phyloP scores from a whole-genome alignment of 2,113 vertebrate species.

The Lampris incognitus region DNA sequence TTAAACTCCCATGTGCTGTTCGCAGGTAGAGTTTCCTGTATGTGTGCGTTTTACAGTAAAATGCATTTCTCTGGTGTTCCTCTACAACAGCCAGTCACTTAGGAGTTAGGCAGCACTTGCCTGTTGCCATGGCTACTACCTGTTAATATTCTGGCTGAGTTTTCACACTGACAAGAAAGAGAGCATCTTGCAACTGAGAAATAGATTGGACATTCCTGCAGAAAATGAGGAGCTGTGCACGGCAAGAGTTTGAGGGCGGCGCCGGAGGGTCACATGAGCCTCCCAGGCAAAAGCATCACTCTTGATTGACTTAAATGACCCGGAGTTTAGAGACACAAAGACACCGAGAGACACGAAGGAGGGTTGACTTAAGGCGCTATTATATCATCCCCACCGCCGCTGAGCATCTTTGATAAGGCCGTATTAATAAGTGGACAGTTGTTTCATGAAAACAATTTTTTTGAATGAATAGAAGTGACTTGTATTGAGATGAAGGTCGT shows the following conservation, averaged over 20 bases:
- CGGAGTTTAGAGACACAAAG: too few species aligned
- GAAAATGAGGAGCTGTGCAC: slow-evolving; percentile 38
- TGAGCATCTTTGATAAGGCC: background rate
- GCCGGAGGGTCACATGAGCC: background rate
- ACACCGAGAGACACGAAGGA: too few species aligned
- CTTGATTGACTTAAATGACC: too few species aligned
- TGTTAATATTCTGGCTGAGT: slow-evolving; percentile 82
- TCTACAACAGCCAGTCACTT: slow-evolving; percentile 63
- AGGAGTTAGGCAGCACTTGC: slow-evolving; percentile 63
- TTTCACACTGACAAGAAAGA: slow-evolving; percentile 58
- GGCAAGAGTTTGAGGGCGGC: background rate
- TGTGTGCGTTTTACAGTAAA: slow-evolving; percentile 51
- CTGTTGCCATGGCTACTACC: slow-evolving; percentile 82
- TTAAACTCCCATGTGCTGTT: background rate
- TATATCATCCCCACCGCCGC: background rate
- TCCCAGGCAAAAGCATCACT: too few species aligned
- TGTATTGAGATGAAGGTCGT: background rate
- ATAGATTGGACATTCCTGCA: slow-evolving; percentile 78
- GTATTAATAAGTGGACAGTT: background rate
- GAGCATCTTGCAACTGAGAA: slow-evolving; percentile 52
- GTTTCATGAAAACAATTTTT: slow-evolving; percentile 12
- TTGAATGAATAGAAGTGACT: background rate
- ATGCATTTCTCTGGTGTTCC: background rate
- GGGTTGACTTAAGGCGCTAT: too few species aligned
- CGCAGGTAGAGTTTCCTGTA: slow-evolving; percentile 16